Evolutionary conservation across 2,797 vertebrate genomes (phyloP), one percentile per base, ranked within the genome.

Genomic region (Kryptolebias ocellatus): DNA sequence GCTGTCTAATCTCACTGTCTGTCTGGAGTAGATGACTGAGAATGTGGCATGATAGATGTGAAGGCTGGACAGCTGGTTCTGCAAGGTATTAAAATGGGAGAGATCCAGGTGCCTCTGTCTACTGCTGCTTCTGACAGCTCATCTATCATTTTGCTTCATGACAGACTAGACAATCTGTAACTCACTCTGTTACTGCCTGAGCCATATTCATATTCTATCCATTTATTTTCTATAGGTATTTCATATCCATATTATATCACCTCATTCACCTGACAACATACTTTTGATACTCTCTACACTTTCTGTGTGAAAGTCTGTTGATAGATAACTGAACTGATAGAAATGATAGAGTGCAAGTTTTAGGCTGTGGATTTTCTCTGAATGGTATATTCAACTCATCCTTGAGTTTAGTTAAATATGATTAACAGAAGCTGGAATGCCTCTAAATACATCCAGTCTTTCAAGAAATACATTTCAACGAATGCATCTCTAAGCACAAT

Each of bases 161-260:
- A 85, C 81, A 70, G 74, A 78, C 63, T 81, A 87, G 83, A 89
- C 85, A 81, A 70, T 69, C 74, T 57, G 64, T 76, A 83, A 76
- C 74, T 67, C 44, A 45, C 49, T 55, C 47, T 68, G 71, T 68
- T 49, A 60, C 47, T 69, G 67, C 67, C 56, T 52, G 46, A 56
- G 57, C 44, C 47, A 53, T 16, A 50, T 54, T 50, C 20, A 27
- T 42, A 55, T 61, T 63, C n/a, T 18, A 34, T 24, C 37, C 4
- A 31, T 29, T 39, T 24, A 52, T 57, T 52, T 58, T 67, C 6
- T n/a, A 2, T n/a, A 18, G 3, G 12, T 9, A 1, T 24, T 45
- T 10, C 18, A 59, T 12, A 51, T 44, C 7, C n/a, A 61, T 29
- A 24, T 24, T 39, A 17, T 12, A 39, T 24, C 15, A 29, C 20